These are phyloP conservation scores for Strigamia crassipes DNA, from an alignment of 2,888 invertebrate species.

Conservation along the genomic window DNA sequence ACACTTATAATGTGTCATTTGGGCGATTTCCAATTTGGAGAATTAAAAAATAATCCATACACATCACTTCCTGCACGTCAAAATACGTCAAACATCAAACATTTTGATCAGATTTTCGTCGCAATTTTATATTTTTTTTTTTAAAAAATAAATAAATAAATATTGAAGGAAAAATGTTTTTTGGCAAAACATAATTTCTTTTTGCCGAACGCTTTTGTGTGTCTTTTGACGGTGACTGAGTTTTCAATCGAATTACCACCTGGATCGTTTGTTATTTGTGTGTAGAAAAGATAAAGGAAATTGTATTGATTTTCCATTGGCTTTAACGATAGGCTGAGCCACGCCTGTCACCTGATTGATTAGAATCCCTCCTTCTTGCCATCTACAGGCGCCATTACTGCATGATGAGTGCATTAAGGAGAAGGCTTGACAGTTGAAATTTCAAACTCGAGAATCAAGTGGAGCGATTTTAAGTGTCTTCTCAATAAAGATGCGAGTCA, in stretches of 20 bases:
- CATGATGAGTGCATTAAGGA: conserved; percentile 34
- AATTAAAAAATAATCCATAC: too few relatives aligned
- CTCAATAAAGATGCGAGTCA: conserved; percentile 20
- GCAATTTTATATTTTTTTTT: not conserved
- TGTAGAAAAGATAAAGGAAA: conserved; percentile 36
- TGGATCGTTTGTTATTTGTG: conserved; percentile 35
- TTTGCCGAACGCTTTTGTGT: conserved; percentile 21
- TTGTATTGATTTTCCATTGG: conserved; percentile 35
- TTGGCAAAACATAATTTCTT: not conserved
- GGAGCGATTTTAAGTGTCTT: conserved; percentile 34
- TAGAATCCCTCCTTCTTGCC: conserved; percentile 27
- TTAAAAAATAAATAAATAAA: too few relatives aligned
- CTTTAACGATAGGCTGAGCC: conserved; percentile 26
- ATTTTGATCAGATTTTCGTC: not conserved
- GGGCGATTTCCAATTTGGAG: too few relatives aligned
- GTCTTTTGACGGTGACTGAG: conserved; percentile 30
- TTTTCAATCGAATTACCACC: conserved; percentile 35
- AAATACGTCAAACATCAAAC: too few relatives aligned
- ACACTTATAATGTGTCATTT: too few relatives aligned
- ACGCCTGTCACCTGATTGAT: conserved; percentile 34
- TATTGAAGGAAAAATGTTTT: not conserved
- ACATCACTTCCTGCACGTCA: too few relatives aligned
- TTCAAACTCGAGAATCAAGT: conserved; percentile 35
- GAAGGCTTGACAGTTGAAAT: conserved; percentile 34
- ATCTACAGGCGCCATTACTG: conserved; percentile 31